A percentile compares a stretch with the other conserved stretches of the same genome.
These are phyloP conservation scores for Diarsia dahlii DNA, from an alignment of 2,888 invertebrate species.

Conservation along the genomic window DNA sequence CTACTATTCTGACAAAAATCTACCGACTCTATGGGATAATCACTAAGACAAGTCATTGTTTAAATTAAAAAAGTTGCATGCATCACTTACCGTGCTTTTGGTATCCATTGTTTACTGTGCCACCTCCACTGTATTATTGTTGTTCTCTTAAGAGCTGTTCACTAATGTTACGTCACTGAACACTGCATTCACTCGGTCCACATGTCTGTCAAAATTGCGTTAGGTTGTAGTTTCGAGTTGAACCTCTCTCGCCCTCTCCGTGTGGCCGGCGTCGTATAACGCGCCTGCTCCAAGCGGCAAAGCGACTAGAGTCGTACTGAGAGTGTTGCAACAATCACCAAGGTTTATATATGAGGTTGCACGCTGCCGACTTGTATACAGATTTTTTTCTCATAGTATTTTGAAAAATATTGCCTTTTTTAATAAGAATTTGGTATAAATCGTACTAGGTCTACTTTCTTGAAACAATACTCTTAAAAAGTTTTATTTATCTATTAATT, in stretches of 20 bases:
- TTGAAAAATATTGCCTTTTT: constrained; percentile 42
- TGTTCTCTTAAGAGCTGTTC: constrained; percentile 75
- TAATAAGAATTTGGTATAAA: constrained; percentile 13
- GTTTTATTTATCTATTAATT: neutral
- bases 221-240: constrained; percentile 77
- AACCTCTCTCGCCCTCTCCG: constrained; percentile 91
- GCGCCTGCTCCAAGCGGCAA: constrained; percentile 90
- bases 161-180: constrained; percentile 87
- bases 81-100: constrained; percentile 86
- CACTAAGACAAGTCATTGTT: constrained; percentile 58
- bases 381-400: constrained; percentile 69
- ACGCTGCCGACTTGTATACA: constrained; percentile 76
- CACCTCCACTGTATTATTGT: constrained; percentile 77
- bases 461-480: neutral
- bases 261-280: constrained; percentile 86
- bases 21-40: constrained; percentile 47
- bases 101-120: constrained; percentile 85
- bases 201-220: constrained; percentile 82
- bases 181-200: constrained; percentile 89
- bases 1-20: constrained; percentile 17
- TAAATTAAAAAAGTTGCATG: constrained; percentile 65
- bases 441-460: neutral
- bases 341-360: constrained; percentile 89
- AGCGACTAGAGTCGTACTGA: constrained; percentile 91
- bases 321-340: constrained; percentile 88